phyloP scores from a whole-genome alignment of 1,140 invertebrate species.

The Sogatella furcifera region DNA sequence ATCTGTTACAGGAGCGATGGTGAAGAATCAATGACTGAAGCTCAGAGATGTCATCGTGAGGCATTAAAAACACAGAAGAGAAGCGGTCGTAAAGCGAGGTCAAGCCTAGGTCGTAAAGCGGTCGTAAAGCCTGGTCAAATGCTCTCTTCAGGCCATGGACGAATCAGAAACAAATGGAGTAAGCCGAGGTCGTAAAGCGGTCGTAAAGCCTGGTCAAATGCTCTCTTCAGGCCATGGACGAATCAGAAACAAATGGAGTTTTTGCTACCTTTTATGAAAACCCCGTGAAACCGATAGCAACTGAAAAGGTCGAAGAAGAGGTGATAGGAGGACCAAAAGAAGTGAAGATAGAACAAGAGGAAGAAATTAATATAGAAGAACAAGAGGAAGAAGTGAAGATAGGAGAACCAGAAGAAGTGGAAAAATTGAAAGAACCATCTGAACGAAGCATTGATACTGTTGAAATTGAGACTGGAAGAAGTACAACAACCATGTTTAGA shows the following conservation, averaged over 20 bases:
- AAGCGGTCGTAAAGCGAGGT: conserved; percentile 14
- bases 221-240: conserved; percentile 14
- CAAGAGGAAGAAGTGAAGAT: neutral
- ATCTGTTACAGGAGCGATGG: too few relatives aligned
- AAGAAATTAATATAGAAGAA: too few relatives aligned
- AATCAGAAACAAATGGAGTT: conserved; percentile 15
- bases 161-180: conserved; percentile 15
- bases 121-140: too few relatives aligned
- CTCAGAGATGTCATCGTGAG: conserved; percentile 14
- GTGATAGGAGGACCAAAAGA: neutral
- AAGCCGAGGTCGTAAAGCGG: too few relatives aligned
- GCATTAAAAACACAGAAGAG: conserved; percentile 17
- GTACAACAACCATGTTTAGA: neutral
- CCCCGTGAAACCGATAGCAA: neutral
- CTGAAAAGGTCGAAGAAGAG: neutral
- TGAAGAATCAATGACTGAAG: conserved; percentile 11
- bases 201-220: too few relatives aligned
- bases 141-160: conserved; percentile 14
- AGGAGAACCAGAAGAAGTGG: neutral
- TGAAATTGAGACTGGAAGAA: neutral
- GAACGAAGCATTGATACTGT: neutral
- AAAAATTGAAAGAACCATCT: neutral
- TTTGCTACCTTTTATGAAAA: neutral
- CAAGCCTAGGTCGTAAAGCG: too few relatives aligned
- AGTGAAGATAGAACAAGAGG: too few relatives aligned